These are phyloP conservation scores for Phenganax stokvisi DNA, from an alignment of 92 coral and sea anemone species.

Conservation along the genomic window DNA sequence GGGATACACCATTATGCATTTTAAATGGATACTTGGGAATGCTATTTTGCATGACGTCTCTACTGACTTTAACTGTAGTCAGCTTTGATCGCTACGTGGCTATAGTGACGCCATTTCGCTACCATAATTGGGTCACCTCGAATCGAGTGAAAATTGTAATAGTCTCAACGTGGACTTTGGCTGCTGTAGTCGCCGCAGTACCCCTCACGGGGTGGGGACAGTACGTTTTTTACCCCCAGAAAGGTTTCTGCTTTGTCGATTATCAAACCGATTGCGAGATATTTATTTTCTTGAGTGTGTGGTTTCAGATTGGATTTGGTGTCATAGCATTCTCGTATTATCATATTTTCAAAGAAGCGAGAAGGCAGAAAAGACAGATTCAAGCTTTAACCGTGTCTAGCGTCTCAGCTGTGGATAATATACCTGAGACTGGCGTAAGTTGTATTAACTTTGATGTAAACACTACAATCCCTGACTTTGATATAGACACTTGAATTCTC, in stretches of 20 bases:
- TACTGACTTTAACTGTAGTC: conserved; percentile 23
- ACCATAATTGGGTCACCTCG: conserved; percentile 23
- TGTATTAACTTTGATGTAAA: too few relatives aligned
- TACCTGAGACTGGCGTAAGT: not conserved
- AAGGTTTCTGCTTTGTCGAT: conserved; percentile 35
- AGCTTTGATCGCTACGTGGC: conserved; percentile 36
- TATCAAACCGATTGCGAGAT: conserved; percentile 10
- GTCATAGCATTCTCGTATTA: conserved; percentile 23
- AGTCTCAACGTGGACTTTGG: conserved; percentile 12
- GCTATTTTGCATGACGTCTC: conserved; percentile 16
- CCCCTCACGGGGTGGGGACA: conserved; percentile 32
- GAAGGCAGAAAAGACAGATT: conserved; percentile 30
- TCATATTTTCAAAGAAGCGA: conserved; percentile 36
- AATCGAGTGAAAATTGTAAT: conserved; percentile 15
- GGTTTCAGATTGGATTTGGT: conserved; percentile 20
- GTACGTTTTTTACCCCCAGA: conserved; percentile 34
- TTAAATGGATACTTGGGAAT: conserved; percentile 26
- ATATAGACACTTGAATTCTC: not conserved
- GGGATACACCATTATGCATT: not conserved
- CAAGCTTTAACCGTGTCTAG: conserved; percentile 18
- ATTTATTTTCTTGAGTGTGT: conserved; percentile 5
- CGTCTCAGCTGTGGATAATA: not conserved
- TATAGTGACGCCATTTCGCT: conserved; percentile 33
- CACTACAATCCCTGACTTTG: too few relatives aligned
- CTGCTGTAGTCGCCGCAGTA: conserved; percentile 20